Evolutionary conservation across 1,140 invertebrate genomes (phyloP).

Genomic region (Drosophila subpulchrella): DNA sequence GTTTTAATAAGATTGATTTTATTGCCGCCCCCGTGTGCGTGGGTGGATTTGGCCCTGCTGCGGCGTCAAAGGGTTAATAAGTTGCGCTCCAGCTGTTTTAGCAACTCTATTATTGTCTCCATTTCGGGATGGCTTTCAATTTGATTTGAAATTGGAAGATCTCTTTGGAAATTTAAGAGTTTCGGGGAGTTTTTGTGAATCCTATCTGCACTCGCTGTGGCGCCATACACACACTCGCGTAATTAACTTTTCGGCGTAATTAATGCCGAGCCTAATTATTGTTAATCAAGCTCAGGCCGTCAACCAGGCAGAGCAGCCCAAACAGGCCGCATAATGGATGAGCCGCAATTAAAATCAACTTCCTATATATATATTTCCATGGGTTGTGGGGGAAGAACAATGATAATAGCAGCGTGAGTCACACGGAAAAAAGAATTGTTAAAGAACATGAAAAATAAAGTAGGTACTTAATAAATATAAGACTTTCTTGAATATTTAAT

Average conservation of each 20-base stretch:
- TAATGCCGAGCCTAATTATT: constrained; percentile 84
- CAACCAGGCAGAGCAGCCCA: constrained; percentile 34
- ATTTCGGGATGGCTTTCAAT: neutral
- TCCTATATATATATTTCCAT: constrained; percentile 17
- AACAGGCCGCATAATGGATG: constrained; percentile 70
- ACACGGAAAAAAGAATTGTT: neutral
- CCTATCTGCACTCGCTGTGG: constrained; percentile 12
- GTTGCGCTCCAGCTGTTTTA: constrained; percentile 69
- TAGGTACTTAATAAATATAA: too few species aligned
- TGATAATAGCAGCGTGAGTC: constrained; percentile 28
- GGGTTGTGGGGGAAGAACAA: constrained; percentile 8
- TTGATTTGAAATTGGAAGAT: neutral
- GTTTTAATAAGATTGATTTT: constrained; percentile 84
- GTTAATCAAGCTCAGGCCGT: constrained; percentile 82
- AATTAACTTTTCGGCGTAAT: constrained; percentile 84
- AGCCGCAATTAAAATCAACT: constrained; percentile 82
- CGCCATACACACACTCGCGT: constrained; percentile 52
- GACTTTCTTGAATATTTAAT: too few species aligned
- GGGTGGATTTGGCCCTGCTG: constrained; percentile 20
- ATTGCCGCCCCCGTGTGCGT: constrained; percentile 61
- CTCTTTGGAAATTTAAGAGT: constrained; percentile 9
- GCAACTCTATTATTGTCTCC: constrained; percentile 60
- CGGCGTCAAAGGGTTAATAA: constrained; percentile 77
- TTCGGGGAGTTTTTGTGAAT: constrained; percentile 21
- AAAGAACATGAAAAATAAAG: neutral